Base-by-base conservation (phyloP, 64 coral and sea anemone species). In the Trachythela sp. region DNA sequence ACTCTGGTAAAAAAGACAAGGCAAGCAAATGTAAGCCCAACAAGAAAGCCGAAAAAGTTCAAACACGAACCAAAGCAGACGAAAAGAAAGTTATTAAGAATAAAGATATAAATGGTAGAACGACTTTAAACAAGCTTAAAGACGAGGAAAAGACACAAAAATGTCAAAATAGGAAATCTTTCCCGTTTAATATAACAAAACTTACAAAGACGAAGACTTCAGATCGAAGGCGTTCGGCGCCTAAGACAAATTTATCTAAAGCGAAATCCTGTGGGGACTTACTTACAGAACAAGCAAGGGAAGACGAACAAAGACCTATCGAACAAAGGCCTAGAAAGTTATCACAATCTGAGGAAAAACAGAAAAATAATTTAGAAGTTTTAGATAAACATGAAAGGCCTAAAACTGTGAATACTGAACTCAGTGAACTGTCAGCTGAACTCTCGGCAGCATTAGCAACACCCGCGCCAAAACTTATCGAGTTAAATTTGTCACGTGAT, bases 401-500 rank as follows among this genome's bases (percentile, higher is more conserved):
- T 68, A 68, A 68, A 31, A 80, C 33, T 35, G 34, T 15, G 2
- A 30, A 35, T 37, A 4, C 75, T 80, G 15, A 80, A 37, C 20
- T 80, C 9, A 80, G 75, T 39, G 75, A 80, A 80, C 37, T 80
- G 0, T 37, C 75, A 37, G 75, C 75, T 35, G 75, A 80, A 18
- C 33, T 80, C 20, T 37, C 31, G 9, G 75, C 75, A 5, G 75
- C 75, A 9, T 22, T 80, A 17, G 75, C 75, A 6, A 80, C 75
- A 36, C 75, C 75, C 8, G 33, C 31, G 35, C 75, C 31, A 37
- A 17, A 80, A 10, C 75, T 39, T 8, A 80, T 80, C 33, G 9
- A 80, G 32, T 34, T 80, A 35, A 35, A 80, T 35, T 18, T 80
- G 75, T 80, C 75, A 80, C 75, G 75, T 36, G 33, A 80, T 80